Conservation (phyloP, 2,888 invertebrate species). For the Caenorhabditis macrosperma region DNA sequence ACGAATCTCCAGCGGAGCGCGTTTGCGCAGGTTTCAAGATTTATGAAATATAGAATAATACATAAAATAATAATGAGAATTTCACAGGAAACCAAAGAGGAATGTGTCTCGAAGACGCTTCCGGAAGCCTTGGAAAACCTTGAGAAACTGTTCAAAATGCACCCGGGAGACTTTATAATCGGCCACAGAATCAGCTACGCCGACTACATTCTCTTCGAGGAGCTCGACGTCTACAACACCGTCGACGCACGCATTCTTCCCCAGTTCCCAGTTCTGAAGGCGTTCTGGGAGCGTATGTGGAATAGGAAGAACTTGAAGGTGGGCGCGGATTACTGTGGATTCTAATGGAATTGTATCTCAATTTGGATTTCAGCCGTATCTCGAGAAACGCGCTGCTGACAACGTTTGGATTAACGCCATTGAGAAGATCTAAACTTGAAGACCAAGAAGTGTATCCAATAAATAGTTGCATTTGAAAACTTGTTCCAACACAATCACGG, state of each 20-base stretch:
- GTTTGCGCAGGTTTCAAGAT: too few species aligned
- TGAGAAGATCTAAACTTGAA: too few species aligned
- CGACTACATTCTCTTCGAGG: slow-evolving; percentile 50
- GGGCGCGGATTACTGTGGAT: neutral
- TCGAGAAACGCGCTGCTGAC: slow-evolving; percentile 26
- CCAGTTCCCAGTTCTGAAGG: slow-evolving; percentile 33
- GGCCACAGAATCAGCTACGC: slow-evolving; percentile 29
- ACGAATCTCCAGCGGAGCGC: too few species aligned
- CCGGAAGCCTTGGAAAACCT: slow-evolving; percentile 17
- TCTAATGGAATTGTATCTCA: neutral
- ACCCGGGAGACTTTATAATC: slow-evolving; percentile 26
- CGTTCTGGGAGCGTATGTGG: slow-evolving; percentile 37
- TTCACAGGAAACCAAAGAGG: slow-evolving; percentile 10
- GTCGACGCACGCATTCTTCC: slow-evolving; percentile 11
- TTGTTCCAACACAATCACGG: too few species aligned
- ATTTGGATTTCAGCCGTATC: slow-evolving; percentile 8
- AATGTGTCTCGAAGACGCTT: slow-evolving; percentile 18
- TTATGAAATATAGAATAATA: too few species aligned
- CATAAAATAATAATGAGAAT: too few species aligned
- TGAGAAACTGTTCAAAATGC: slow-evolving; percentile 18
- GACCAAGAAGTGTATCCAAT: too few species aligned
- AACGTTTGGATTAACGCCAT: slow-evolving; percentile 30
- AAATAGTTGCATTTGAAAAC: too few species aligned
- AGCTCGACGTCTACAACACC: slow-evolving; percentile 34
- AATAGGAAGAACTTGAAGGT: slow-evolving; percentile 37